Evolutionary conservation across 2,888 invertebrate species (phyloP).

Genomic region (Acleris holmiana): DNA sequence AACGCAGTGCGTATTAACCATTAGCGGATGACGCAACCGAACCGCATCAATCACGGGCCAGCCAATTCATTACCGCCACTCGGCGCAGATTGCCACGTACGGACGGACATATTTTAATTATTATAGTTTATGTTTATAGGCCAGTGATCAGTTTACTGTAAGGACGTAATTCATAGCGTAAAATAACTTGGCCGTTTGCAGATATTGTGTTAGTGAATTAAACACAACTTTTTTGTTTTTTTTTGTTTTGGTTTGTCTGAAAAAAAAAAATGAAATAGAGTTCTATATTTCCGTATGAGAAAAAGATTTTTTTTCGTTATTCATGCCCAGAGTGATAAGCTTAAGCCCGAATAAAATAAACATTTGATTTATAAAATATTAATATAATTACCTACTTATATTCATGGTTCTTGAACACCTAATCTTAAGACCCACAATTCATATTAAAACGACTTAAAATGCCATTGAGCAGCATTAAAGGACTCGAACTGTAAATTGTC

Average conservation of each 20-base stretch:
- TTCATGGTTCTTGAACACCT: not conserved
- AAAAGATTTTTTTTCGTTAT: no score
- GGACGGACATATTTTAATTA: slow-evolving; percentile 40
- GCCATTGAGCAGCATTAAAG: not conserved
- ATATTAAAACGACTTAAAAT: not conserved
- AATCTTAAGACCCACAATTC: no score
- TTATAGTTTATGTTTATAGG: slow-evolving; percentile 27
- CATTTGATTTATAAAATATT: no score
- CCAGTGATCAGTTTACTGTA: slow-evolving; percentile 6
- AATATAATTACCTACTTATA: no score
- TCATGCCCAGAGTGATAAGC: no score
- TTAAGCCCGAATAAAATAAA: no score
- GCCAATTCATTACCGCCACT: slow-evolving; percentile 82
- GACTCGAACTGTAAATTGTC: not conserved
- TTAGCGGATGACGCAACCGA: slow-evolving; percentile 70
- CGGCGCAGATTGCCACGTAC: slow-evolving; percentile 68
- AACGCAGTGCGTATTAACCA: slow-evolving; percentile 60
- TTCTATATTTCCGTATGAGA: no score
- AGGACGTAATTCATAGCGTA: not conserved
- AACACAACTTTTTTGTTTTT: no score
- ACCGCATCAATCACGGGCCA: slow-evolving; percentile 75
- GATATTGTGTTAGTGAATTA: no score
- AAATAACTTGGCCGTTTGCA: no score
- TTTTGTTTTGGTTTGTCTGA: no score
- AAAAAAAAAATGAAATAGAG: no score